Base-by-base conservation (phyloP, 2,888 invertebrate genomes). In the Venusia cambrica region DNA sequence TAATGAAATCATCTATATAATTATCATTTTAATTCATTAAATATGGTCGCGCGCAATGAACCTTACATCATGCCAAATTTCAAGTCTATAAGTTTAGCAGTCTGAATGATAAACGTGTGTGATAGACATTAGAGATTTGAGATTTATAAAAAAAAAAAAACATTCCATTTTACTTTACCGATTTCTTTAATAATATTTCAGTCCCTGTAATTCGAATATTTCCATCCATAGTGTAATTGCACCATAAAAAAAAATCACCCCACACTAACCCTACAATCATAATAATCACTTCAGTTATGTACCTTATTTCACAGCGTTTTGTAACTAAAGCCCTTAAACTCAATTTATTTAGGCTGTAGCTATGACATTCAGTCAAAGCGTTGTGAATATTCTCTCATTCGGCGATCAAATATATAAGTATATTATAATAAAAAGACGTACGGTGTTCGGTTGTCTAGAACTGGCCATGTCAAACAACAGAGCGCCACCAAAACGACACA, bases 391-490 rank as follows among this genome's bases (percentile, higher is more conserved):
- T 26, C 20, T 32, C 32, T 25, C 32, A 24, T 19, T 34, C 17
- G 30, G 36, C 28, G 18, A 26, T 20, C 28, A 28, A 12, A 17
- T 10, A n/a, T n/a, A n/a, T n/a, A 26, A 26, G 24, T 39, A 24
- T 13, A 11, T 44, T 38, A 44, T 34, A 47, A 73, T 76, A 67
- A 75, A 73, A 80, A 80, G 33, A 41, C 68, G 71, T 73, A 74
- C 73, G 79, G 72, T 84, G 79, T 85, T 51, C 81, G 84, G 66
- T 85, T 84, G 87, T 87, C 81, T 81, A 88, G 94, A 94, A 87
- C 80, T 94, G 76, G 93, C 94, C 68, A 81, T 93, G 71, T 92
- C 92, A 81, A 93, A 93, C 80, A 92, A 91, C 73, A 90, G 90
- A 69, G 89, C 89, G 63, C 90, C 91, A 66, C 91, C 90, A 65